Percentiles rank a stretch among this genome's conserved stretches.
Conservation (phyloP, 2,888 invertebrate genomes). For the Lymantria dispar region DNA sequence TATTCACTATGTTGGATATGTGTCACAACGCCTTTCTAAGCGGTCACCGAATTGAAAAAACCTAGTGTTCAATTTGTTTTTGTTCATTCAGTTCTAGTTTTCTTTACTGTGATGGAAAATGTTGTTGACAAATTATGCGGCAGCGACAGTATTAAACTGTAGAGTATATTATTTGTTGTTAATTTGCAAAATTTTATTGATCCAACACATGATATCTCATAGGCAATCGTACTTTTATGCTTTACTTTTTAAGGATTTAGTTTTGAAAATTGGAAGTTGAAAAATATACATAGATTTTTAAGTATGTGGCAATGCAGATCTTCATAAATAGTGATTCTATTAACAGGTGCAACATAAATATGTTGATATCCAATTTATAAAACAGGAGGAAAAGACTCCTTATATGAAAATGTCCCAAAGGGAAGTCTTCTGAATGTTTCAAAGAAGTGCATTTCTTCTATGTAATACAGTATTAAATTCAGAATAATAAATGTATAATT, state of each 20-base stretch:
- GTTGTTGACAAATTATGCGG: slow-evolving; percentile 78
- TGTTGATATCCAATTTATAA: slow-evolving; percentile 64
- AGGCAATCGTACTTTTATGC: slow-evolving; percentile 54
- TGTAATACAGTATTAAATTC: slow-evolving; percentile 95
- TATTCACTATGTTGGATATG: slow-evolving; percentile 82
- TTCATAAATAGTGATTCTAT: slow-evolving; percentile 73
- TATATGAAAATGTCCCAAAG: slow-evolving; percentile 75
- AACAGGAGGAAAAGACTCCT: slow-evolving; percentile 68
- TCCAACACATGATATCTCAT: slow-evolving; percentile 66
- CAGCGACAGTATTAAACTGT: slow-evolving; percentile 72
- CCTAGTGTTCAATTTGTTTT: slow-evolving; percentile 57
- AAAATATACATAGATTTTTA: slow-evolving; percentile 82
- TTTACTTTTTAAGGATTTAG: slow-evolving; percentile 67
- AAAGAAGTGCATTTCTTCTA: slow-evolving; percentile 95
- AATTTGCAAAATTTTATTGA: slow-evolving; percentile 81
- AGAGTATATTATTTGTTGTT: slow-evolving; percentile 77
- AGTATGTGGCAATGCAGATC: slow-evolving; percentile 83
- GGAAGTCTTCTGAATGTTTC: slow-evolving; percentile 94
- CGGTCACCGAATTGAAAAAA: slow-evolving; percentile 75
- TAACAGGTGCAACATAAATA: slow-evolving; percentile 58
- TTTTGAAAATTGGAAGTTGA: slow-evolving; percentile 72
- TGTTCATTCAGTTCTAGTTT: slow-evolving; percentile 66
- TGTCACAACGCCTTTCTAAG: slow-evolving; percentile 80
- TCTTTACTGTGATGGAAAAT: slow-evolving; percentile 77
- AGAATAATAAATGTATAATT: slow-evolving; percentile 81